A percentile compares a stretch with the other conserved stretches of the same genome.
phyloP scores from a whole-genome alignment of 2,113 vertebrate genomes.

The human (Homo sapiens) region DNA sequence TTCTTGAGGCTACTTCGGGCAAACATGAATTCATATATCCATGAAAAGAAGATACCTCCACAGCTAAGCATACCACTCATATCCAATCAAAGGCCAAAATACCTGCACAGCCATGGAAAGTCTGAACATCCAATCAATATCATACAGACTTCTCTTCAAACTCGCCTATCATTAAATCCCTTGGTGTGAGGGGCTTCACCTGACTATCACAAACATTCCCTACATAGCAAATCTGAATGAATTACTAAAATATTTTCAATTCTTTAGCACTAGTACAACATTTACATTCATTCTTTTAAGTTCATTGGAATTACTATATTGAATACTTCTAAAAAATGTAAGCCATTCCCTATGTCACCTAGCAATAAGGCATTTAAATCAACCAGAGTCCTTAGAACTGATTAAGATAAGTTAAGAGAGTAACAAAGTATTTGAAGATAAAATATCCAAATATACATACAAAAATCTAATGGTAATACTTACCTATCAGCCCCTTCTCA shows the following conservation, averaged over 20 bases:
- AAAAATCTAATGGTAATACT: slow-evolving; percentile 73
- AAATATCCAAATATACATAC: not conserved
- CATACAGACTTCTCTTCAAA: not conserved
- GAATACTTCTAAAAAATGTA: slow-evolving; percentile 39
- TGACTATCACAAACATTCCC: not conserved
- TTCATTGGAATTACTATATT: slow-evolving; percentile 53
- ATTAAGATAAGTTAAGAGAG: not conserved
- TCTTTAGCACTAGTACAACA: slow-evolving; percentile 9
- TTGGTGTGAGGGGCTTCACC: not conserved
- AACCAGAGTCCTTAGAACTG: slow-evolving; percentile 31
- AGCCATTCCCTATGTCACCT: not conserved
- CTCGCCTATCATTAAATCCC: not conserved
- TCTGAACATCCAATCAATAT: not conserved
- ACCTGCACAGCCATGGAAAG: not conserved
- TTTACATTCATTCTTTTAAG: slow-evolving; percentile 28
- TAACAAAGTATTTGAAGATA: slow-evolving; percentile 47
- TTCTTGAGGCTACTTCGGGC: not conserved
- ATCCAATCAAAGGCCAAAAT: slow-evolving; percentile 28
- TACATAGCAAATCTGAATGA: slow-evolving; percentile 30
- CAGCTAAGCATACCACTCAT: not conserved
- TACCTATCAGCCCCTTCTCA: slow-evolving; percentile 96
- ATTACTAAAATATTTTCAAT: not conserved
- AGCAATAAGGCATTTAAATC: slow-evolving; percentile 24
- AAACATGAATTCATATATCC: not conserved
- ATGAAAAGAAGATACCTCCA: not conserved